Conservation (phyloP, 2,888 invertebrate genomes). For the Dascillus cervinus region DNA sequence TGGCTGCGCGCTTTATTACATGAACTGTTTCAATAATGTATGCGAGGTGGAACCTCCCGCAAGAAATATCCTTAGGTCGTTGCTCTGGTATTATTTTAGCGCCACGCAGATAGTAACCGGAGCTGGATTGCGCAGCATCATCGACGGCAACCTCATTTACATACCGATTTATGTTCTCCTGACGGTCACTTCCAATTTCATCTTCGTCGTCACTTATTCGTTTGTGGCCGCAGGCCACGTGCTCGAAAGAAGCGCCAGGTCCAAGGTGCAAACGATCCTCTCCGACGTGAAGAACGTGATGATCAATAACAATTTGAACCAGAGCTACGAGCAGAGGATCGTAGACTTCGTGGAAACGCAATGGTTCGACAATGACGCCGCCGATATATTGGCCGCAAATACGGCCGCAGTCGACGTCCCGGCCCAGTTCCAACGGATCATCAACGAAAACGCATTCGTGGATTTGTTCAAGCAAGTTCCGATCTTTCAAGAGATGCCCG, state of each 20-base stretch:
- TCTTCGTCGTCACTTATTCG: constrained; percentile 1
- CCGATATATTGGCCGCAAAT: constrained; percentile 4
- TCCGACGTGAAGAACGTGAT: constrained; percentile 1
- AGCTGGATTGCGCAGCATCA: constrained; percentile 1
- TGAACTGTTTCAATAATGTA: constrained; percentile 4
- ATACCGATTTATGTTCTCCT: neutral
- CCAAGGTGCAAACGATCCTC: constrained; percentile 1
- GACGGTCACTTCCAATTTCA: neutral
- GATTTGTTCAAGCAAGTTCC: constrained; percentile 5
- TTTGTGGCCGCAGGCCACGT: constrained; percentile 2
- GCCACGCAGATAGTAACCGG: constrained; percentile 7
- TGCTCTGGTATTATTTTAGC: constrained; percentile 1
- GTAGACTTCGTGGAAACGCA: constrained; percentile 10
- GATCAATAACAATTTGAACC: neutral
- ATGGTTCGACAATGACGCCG: constrained; percentile 12
- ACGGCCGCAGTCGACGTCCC: constrained; percentile 8
- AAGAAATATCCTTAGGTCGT: neutral
- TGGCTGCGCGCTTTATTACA: constrained; percentile 4
- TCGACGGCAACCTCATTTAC: neutral
- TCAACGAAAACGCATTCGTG: constrained; percentile 6
- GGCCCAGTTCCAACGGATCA: constrained; percentile 3
- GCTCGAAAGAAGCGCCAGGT: neutral
- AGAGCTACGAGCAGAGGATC: constrained; percentile 5
- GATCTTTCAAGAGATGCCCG: constrained; percentile 10
- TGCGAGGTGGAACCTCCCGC: neutral